Percentiles rank a stretch among this genome's conserved stretches.
Conservation (phyloP, 2,113 vertebrate genomes). For the Oriolus oriolus region DNA sequence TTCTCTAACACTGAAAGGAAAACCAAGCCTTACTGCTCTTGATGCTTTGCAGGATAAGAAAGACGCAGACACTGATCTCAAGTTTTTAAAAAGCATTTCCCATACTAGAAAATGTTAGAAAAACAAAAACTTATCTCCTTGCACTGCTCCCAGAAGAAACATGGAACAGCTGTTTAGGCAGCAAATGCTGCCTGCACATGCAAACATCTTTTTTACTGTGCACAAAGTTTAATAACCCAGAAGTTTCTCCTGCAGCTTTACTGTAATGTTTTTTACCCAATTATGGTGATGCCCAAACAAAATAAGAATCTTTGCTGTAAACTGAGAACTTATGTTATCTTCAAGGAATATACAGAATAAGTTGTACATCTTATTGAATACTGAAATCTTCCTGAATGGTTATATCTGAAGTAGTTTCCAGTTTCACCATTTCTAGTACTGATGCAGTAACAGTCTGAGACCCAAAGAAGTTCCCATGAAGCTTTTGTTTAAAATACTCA, state of each 20-base stretch:
- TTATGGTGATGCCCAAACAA: not conserved
- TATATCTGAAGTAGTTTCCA: not conserved
- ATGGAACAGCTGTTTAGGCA: not conserved
- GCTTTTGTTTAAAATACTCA: not conserved
- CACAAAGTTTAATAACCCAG: not conserved
- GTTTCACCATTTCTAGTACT: not conserved
- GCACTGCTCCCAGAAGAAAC: not conserved
- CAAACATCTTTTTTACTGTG: not conserved
- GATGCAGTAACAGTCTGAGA: not conserved
- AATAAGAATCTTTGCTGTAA: not conserved
- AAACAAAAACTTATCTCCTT: not conserved
- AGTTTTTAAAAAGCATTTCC: not conserved
- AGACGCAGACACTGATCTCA: not conserved
- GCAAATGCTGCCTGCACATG: not conserved
- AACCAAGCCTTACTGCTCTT: not conserved
- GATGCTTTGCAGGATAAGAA: not conserved
- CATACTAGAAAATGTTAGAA: not conserved
- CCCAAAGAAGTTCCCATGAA: not conserved
- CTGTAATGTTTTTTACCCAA: not conserved
- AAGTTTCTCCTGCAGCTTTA: not conserved
- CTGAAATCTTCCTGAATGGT: not conserved
- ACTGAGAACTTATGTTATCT: not conserved
- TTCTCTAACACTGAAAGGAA: not conserved
- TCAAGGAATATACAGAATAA: not conserved
- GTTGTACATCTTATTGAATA: not conserved